These are phyloP conservation scores for Apomyelois bistriatella DNA, from an alignment of 2,888 invertebrate genomes.

Conservation along the genomic window DNA sequence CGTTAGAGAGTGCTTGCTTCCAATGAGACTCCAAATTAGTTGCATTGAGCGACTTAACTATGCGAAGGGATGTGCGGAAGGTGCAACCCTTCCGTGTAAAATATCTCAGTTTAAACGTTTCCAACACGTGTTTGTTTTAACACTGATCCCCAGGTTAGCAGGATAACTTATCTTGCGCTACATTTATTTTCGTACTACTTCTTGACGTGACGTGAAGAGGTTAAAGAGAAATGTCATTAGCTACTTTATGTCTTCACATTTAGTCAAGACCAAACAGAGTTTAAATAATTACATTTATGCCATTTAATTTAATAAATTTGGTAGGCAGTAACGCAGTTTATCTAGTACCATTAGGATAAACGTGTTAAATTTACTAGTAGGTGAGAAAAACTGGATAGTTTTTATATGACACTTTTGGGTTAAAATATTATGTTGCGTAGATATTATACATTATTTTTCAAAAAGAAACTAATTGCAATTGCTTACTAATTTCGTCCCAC, in stretches of 20 bases:
- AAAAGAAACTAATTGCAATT: no score
- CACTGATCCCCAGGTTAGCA: slow-evolving; percentile 54
- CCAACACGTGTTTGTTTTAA: slow-evolving; percentile 69
- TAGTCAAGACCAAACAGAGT: no score
- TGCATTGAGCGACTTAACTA: slow-evolving; percentile 57
- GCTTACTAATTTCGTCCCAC: not conserved
- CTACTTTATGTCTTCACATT: no score
- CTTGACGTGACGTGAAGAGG: not conserved
- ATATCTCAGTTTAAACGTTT: slow-evolving; percentile 68
- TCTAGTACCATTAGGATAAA: no score
- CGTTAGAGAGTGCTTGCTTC: slow-evolving; percentile 57
- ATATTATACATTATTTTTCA: no score
- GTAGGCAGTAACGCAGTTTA: no score
- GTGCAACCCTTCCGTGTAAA: slow-evolving; percentile 72
- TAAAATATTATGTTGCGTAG: no score
- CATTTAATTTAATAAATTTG: no score
- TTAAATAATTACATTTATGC: no score
- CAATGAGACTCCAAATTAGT: slow-evolving; percentile 49
- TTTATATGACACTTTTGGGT: no score
- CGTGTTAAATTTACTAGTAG: no score
- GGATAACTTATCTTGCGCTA: slow-evolving; percentile 55
- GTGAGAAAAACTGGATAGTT: no score
- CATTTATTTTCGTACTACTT: slow-evolving; percentile 17
- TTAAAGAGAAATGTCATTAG: not conserved
- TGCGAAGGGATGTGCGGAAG: slow-evolving; percentile 58